Evolutionary conservation across 1,140 invertebrate species (phyloP).

Genomic region (Papilio aristodemus): DNA sequence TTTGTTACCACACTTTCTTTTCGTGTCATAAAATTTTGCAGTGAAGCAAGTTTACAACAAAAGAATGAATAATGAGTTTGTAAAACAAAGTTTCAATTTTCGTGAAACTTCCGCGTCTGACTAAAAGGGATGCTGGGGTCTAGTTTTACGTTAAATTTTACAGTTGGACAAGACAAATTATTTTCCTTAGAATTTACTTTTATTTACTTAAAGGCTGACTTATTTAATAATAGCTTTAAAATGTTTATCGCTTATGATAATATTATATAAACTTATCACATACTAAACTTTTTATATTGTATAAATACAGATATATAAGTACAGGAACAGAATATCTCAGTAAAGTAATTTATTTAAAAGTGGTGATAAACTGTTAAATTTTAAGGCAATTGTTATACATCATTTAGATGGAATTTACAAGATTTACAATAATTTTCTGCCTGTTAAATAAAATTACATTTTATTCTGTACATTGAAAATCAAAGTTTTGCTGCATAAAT

Average conservation of each 20-base stretch:
- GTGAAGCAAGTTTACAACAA: constrained; percentile 63
- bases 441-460: too few relatives aligned
- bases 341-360: too few relatives aligned
- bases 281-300: too few relatives aligned
- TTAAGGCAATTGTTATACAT: too few relatives aligned
- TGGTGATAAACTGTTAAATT: too few relatives aligned
- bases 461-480: too few relatives aligned
- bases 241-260: neutral
- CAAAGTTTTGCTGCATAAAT: neutral
- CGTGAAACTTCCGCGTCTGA: constrained; percentile 61
- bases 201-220: constrained; percentile 20
- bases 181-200: constrained; percentile 23
- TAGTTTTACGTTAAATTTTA: constrained; percentile 55
- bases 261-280: too few relatives aligned
- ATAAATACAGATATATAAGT: too few relatives aligned
- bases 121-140: constrained; percentile 52
- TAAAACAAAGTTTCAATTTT: constrained; percentile 76
- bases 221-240: neutral
- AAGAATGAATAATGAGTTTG: constrained; percentile 76
- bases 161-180: constrained; percentile 34
- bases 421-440: too few relatives aligned
- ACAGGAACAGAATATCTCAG: too few relatives aligned
- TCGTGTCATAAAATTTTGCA: constrained; percentile 71
- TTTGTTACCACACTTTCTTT: constrained; percentile 74
- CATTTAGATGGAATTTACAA: too few relatives aligned